phyloP scores from a whole-genome alignment of 1,140 invertebrate species.

The Caenorhabditis latens region DNA sequence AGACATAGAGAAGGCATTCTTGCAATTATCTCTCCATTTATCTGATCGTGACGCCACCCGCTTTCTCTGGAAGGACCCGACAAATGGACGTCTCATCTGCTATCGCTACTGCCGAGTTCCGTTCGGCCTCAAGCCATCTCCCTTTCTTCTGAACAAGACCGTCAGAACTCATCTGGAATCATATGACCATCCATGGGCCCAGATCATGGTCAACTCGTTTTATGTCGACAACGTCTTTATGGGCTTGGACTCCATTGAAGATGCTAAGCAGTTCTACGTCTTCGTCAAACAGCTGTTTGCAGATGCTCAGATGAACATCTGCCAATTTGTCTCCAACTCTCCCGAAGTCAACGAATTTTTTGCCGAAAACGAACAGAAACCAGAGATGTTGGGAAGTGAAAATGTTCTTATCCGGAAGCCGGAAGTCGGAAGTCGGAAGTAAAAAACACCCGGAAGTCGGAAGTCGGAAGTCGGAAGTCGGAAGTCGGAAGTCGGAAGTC shows the following conservation, averaged over 20 bases:
- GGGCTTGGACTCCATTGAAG: background rate
- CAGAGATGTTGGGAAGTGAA: too few relatives aligned
- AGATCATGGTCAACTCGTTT: too few relatives aligned
- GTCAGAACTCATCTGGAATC: too few relatives aligned
- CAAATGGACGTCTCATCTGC: background rate
- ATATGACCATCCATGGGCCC: too few relatives aligned
- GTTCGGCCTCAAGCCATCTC: background rate
- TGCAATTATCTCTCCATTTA: background rate
- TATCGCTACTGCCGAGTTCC: background rate
- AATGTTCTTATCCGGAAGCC: too few relatives aligned
- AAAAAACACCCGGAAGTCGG: too few relatives aligned
- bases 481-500: too few relatives aligned
- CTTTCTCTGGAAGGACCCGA: background rate
- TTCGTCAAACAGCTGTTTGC: background rate
- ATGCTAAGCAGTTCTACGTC: background rate
- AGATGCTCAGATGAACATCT: background rate
- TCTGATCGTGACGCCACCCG: background rate
- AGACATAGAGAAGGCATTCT: background rate
- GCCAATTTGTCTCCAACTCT: background rate
- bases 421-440: too few relatives aligned
- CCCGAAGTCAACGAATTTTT: background rate
- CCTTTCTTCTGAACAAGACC: background rate
- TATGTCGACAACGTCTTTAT: background rate
- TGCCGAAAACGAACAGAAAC: background rate
- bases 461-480: too few relatives aligned